Conservation (phyloP, 2,888 invertebrate genomes). For the Drosophila ezoana region DNA sequence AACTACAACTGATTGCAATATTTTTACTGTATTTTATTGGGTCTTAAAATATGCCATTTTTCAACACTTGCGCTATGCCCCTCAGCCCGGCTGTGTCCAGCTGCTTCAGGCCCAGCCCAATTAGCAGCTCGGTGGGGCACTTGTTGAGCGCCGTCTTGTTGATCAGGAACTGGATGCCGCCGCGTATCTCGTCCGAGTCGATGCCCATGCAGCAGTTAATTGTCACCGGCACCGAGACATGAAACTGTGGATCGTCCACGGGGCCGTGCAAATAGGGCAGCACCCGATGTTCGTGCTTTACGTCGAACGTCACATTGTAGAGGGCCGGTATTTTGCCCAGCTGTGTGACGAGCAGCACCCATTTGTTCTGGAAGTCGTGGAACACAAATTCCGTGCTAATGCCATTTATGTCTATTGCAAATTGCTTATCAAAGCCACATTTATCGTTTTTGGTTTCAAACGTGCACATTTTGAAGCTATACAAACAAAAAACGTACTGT, state of each 20-base stretch:
- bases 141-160: conserved; percentile 77
- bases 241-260: conserved; percentile 61
- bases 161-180: conserved; percentile 81
- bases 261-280: conserved; percentile 58
- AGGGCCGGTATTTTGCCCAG: conserved; percentile 80
- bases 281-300: conserved; percentile 60
- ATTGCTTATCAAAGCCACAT: conserved; percentile 77
- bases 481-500: neutral
- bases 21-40: conserved; percentile 17
- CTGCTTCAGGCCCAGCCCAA: conserved; percentile 80
- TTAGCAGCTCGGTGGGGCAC: conserved; percentile 77
- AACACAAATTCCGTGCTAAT: conserved; percentile 80
- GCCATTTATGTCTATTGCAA: conserved; percentile 72
- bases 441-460: conserved; percentile 8
- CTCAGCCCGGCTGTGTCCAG: conserved; percentile 68
- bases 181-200: conserved; percentile 79
- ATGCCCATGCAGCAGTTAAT: conserved; percentile 79
- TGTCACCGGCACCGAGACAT: conserved; percentile 77
- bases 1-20: conserved; percentile 47
- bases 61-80: conserved; percentile 71
- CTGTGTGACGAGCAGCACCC: conserved; percentile 82
- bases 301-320: conserved; percentile 80
- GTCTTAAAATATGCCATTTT: conserved; percentile 51
- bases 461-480: conserved; percentile 22
- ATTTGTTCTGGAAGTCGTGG: conserved; percentile 81